These are phyloP conservation scores for Aurelia coerulea DNA, from an alignment of 30 jellyfish, hydroid and myxozoan species.

Conservation along the genomic window DNA sequence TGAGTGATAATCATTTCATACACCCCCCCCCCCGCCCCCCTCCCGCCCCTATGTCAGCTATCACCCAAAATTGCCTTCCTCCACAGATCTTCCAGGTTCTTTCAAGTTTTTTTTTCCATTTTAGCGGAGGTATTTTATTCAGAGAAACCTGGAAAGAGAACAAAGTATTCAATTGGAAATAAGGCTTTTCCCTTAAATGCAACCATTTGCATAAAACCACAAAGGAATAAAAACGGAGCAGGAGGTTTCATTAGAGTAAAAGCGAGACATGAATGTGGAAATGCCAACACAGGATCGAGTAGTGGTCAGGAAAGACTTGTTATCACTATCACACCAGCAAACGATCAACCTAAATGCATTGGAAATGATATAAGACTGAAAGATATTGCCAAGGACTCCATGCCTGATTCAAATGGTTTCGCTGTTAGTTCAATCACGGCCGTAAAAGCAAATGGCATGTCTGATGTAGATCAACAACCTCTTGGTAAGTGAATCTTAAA, in stretches of 20 bases:
- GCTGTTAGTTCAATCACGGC: neutral
- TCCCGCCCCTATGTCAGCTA: too few species aligned
- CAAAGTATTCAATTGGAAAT: neutral
- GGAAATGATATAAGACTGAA: neutral
- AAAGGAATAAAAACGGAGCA: neutral
- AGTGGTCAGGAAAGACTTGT: neutral
- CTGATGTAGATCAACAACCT: too few species aligned
- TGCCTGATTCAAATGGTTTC: neutral
- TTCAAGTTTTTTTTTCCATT: neutral
- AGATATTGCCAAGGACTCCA: neutral
- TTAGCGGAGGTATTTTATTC: neutral
- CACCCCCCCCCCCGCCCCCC: too few species aligned
- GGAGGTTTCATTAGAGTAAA: neutral
- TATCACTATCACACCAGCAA: neutral
- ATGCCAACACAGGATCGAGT: neutral
- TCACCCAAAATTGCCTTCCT: too few species aligned
- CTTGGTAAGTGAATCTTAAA: too few species aligned
- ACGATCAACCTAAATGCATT: neutral
- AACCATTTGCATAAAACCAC: conserved; percentile 4
- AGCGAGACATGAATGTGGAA: neutral
- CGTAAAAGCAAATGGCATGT: neutral
- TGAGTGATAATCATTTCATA: too few species aligned
- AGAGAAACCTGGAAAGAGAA: neutral
- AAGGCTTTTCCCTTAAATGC: neutral
- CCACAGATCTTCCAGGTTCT: too few species aligned